phyloP scores from a whole-genome alignment of 2,113 vertebrate species.

The Uropsilus gracilis region DNA sequence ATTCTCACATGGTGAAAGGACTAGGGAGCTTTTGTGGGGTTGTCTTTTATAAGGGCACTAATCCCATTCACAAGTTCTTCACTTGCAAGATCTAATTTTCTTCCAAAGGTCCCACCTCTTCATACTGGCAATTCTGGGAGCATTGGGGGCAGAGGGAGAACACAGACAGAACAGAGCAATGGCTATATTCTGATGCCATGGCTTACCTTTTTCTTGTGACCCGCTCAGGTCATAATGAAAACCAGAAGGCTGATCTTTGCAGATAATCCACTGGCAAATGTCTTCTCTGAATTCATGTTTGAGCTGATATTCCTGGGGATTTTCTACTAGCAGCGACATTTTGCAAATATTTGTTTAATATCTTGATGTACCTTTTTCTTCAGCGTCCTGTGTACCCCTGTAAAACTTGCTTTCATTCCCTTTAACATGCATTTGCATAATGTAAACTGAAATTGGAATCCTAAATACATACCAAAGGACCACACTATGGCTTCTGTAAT shows the following conservation, averaged over 20 bases:
- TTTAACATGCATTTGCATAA: constrained; percentile 32
- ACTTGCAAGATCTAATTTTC: not conserved
- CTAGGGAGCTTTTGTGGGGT: not conserved
- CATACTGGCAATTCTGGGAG: not conserved
- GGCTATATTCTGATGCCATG: not conserved
- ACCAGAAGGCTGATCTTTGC: not conserved
- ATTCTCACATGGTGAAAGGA: not conserved
- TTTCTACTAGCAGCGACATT: constrained; percentile 40
- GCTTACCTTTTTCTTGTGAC: not conserved
- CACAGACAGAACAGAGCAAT: not conserved
- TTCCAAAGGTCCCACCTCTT: not conserved
- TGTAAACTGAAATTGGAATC: constrained; percentile 37
- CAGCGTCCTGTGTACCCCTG: not conserved
- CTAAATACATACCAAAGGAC: constrained; percentile 17
- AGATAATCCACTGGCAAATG: constrained; percentile 38
- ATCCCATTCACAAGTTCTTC: too few relatives aligned
- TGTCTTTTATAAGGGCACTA: not conserved
- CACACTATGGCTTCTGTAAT: not conserved
- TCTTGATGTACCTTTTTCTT: constrained; percentile 42
- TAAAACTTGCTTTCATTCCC: not conserved
- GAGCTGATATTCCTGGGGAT: constrained; percentile 43
- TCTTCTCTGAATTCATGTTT: constrained; percentile 49
- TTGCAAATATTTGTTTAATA: constrained; percentile 70
- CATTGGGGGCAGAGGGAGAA: too few relatives aligned
- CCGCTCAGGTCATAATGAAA: not conserved